Base-by-base conservation (phyloP, 2,888 invertebrate genomes). In the Andricus curvator region DNA sequence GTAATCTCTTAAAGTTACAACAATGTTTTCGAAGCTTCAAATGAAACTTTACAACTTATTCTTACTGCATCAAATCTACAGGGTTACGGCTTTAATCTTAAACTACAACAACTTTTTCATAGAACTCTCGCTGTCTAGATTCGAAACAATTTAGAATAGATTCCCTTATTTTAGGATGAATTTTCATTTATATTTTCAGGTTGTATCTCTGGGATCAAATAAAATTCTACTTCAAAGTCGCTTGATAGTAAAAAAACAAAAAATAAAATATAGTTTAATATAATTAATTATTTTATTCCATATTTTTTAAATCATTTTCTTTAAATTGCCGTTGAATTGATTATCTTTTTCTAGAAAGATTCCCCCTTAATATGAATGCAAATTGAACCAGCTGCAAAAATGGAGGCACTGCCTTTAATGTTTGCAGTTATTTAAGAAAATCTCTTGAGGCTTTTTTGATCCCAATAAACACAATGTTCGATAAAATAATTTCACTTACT, bases 1-100 rank as follows among this genome's bases (percentile, higher is more conserved):
- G 22, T 29, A 29, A 29, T 29, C 17, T 64, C 29, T 25, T 29
- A 64, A 29, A 60, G 8, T 33, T 74, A 29, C 70, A 44, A 51
- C 25, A 11, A 74, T 17, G 17, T 29, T 25, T 64, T 64, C 25
- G 9, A 64, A 25, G 64, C 74, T 37, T 37, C 56, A 33, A 74
- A 74, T 74, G 51, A 5, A 44, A 66, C 67, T 33, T 22, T 79
- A 33, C 11, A 65, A 67, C 25, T 80, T 67, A 29, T 67, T 82
- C 74, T 64, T 51, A 70, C 74, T 60, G 65, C 48, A 62, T 64
- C 62, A 79, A 64, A 48, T 22, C 67, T 76, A 64, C 15, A 56
- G 11, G 13, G 29, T 25, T 29, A 60, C 51, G 33, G n/a, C 22
- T 56, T 20, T 51, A n/a, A 29, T 56, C 29, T 56, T 60, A 60